These are phyloP conservation scores for Andrena bucephala DNA, from an alignment of 2,888 invertebrate species.

Conservation along the genomic window DNA sequence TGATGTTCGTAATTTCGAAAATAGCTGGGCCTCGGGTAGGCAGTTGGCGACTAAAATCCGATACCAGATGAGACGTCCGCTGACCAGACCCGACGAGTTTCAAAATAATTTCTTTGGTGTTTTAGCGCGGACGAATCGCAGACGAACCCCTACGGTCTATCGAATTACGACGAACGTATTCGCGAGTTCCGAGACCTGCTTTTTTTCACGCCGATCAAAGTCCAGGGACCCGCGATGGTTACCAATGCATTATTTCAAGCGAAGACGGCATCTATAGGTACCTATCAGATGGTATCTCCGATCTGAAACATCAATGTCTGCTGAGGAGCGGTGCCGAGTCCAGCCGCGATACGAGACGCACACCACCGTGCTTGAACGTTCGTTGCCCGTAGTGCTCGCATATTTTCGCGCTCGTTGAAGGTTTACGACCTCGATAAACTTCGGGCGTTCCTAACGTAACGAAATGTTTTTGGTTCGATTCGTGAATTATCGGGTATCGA, in stretches of 20 bases:
- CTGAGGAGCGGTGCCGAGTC: not conserved
- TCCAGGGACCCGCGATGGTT: slow-evolving; percentile 9
- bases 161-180: slow-evolving; percentile 37
- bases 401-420: slow-evolving; percentile 60
- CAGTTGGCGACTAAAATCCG: slow-evolving; percentile 62
- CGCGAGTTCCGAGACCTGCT: slow-evolving; percentile 25
- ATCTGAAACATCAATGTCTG: slow-evolving; percentile 35
- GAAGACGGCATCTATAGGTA: slow-evolving; percentile 4
- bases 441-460: slow-evolving; percentile 52
- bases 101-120: slow-evolving; percentile 69
- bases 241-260: slow-evolving; percentile 33
- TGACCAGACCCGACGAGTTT: slow-evolving; percentile 65
- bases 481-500: slow-evolving; percentile 40
- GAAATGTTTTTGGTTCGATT: slow-evolving; percentile 48
- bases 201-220: slow-evolving; percentile 51
- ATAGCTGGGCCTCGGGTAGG: slow-evolving; percentile 60
- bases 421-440: slow-evolving; percentile 59
- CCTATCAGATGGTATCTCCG: slow-evolving; percentile 3
- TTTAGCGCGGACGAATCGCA: slow-evolving; percentile 72
- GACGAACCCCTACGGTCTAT: slow-evolving; percentile 72
- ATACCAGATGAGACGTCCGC: slow-evolving; percentile 49
- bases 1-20: slow-evolving; percentile 68
- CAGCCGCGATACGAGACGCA: slow-evolving; percentile 19
- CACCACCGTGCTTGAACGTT: slow-evolving; percentile 51
- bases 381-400: slow-evolving; percentile 51